Evolutionary conservation across 2,888 invertebrate species (phyloP), one percentile per base, ranked within the genome.

Genomic region (Drosophila neonasuta): DNA sequence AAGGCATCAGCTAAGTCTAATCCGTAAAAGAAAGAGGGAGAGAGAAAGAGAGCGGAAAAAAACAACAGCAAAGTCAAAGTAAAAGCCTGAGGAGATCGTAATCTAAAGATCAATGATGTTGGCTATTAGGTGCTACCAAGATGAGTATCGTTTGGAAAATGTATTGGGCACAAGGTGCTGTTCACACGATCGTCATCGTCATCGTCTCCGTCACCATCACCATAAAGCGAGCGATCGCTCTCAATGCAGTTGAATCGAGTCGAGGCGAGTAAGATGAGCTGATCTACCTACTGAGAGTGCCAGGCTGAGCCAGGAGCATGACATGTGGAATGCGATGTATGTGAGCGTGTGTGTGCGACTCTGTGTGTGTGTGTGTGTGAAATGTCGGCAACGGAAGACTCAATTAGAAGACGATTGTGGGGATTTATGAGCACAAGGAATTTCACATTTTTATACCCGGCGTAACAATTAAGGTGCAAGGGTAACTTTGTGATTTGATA

Each of bases 391-490:
- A 58, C 87, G 87, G 83, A 84, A 84, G 83, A 87, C 87, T 84
- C 83, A 84, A 84, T 84, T 83, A 87, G 87, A 78, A 74, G 68
- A 51, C 68, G 68, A 59, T 74, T 72, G 52, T 62, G 67, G 70
- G 73, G 83, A 83, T 87, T 83, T 83, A 86, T 85, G 87, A 74
- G 68, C 80, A 65, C 63, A 57, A 82, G 78, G 86, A 87, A 87
- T 83, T 81, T 79, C 85, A 73, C 77, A 70, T 77, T 77, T 73
- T 72, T 36, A 32, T 51, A 41, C 39, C 39, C 39, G 39, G 8
- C 13, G 15, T 11, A 41, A 2, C 7, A 13, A 41, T 13, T 41
- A 7, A 13, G 39, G 7, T 8, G 2, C 13, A 41, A 41, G 15
- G 39, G 39, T 9, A 8, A 8, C 11, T 1, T n/a, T 2, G 13